A percentile compares a stretch with the other conserved stretches of the same genome.
These are phyloP conservation scores for Portevinia maculata DNA, from an alignment of 2,888 invertebrate species.

Conservation along the genomic window DNA sequence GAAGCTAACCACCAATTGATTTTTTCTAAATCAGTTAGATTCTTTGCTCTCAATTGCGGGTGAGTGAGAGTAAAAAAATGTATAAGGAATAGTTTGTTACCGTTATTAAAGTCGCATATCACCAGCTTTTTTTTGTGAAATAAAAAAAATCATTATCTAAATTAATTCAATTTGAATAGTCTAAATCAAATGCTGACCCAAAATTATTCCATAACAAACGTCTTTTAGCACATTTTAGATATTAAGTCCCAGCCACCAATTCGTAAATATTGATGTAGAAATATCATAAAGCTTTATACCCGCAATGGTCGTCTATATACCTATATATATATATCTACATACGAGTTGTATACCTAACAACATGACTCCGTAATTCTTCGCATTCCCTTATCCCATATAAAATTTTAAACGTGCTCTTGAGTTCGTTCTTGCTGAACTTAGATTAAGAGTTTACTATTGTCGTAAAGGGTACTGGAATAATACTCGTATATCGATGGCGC, in stretches of 20 bases:
- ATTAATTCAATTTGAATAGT: conserved; percentile 37
- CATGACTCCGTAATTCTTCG: conserved; percentile 36
- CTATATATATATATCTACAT: too few species aligned
- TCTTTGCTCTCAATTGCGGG: too few species aligned
- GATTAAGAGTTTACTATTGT: conserved; percentile 17
- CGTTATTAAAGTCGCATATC: too few species aligned
- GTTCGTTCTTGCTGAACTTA: conserved; percentile 17
- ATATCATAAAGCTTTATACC: conserved; percentile 41
- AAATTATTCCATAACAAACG: conserved; percentile 49
- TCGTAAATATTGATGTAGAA: conserved; percentile 43
- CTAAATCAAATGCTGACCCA: conserved; percentile 66
- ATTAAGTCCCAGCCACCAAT: conserved; percentile 23
- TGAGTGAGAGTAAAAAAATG: too few species aligned
- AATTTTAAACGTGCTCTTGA: conserved; percentile 30
- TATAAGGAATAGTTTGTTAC: too few species aligned
- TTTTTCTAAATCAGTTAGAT: too few species aligned
- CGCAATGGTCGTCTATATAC: too few species aligned
- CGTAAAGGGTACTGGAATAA: background rate
- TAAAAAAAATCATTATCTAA: too few species aligned
- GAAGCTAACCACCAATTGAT: too few species aligned
- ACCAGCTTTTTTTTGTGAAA: too few species aligned
- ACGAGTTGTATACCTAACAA: background rate
- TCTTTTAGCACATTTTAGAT: conserved; percentile 40
- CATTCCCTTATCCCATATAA: background rate
- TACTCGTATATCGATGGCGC: conserved; percentile 3